Percentiles rank a stretch among this genome's conserved stretches.
Conservation (phyloP, 2,797 vertebrate species). For the Pitangus sulphuratus region DNA sequence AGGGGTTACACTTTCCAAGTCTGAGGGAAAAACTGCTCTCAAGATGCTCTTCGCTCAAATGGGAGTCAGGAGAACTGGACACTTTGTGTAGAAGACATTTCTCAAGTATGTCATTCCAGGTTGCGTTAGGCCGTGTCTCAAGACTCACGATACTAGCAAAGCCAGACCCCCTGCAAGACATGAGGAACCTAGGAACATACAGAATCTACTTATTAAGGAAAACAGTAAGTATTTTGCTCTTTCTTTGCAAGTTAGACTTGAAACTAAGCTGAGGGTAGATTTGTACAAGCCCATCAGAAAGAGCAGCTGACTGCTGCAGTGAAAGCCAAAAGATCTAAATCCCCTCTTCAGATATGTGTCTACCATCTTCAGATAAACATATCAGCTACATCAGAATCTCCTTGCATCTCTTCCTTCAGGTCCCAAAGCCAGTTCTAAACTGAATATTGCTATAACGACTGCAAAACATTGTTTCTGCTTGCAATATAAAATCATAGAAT, state of each 20-base stretch:
- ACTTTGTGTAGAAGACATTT: not conserved
- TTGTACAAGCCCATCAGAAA: not conserved
- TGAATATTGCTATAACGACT: not conserved
- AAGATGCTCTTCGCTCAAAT: not conserved
- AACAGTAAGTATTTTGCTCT: not conserved
- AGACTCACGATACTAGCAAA: not conserved
- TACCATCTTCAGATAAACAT: not conserved
- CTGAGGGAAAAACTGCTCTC: not conserved
- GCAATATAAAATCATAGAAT: not conserved
- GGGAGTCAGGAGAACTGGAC: not conserved
- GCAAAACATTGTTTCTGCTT: not conserved
- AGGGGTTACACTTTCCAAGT: not conserved
- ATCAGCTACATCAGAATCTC: not conserved
- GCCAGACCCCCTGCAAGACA: not conserved
- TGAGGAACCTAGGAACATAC: not conserved
- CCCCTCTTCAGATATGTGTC: not conserved
- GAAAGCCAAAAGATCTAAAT: not conserved
- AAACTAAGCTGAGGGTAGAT: not conserved
- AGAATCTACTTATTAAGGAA: not conserved
- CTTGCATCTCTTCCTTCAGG: not conserved
- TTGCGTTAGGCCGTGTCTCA: not conserved
- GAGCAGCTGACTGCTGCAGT: not conserved
- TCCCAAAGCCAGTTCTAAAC: not conserved
- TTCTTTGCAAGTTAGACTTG: not conserved
- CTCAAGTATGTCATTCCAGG: not conserved